Evolutionary conservation across 2,113 vertebrate species (phyloP).

Genomic region (Pipa parva): DNA sequence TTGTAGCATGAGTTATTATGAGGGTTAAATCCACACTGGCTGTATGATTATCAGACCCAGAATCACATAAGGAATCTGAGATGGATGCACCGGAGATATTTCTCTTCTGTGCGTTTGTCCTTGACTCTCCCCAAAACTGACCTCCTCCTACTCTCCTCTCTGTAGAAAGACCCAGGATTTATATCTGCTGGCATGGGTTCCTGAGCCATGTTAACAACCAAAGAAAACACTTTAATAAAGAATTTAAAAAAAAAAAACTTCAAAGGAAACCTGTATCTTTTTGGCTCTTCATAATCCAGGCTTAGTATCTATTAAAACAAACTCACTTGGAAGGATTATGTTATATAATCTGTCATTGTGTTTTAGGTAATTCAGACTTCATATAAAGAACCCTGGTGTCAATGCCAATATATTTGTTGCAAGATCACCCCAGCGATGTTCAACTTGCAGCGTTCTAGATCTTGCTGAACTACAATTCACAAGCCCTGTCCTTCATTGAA

Average conservation of each 20-base stretch:
- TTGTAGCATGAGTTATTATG: neutral
- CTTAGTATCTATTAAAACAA: slow-evolving; percentile 22
- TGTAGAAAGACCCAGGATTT: slow-evolving; percentile 53
- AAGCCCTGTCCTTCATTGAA: too few species aligned
- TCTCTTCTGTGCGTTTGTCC: neutral
- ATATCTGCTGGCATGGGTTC: slow-evolving; percentile 49
- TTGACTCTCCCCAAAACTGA: slow-evolving; percentile 45
- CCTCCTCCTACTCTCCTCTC: slow-evolving; percentile 47
- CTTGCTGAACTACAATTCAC: too few species aligned
- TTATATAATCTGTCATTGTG: slow-evolving; percentile 12
- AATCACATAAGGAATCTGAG: slow-evolving; percentile 31
- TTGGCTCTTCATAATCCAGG: slow-evolving; percentile 43
- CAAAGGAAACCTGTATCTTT: slow-evolving; percentile 51
- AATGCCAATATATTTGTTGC: too few species aligned
- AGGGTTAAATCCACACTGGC: slow-evolving; percentile 17
- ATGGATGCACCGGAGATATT: slow-evolving; percentile 22
- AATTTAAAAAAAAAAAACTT: slow-evolving; percentile 52
- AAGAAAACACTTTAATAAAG: neutral
- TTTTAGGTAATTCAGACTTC: neutral
- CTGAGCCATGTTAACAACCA: slow-evolving; percentile 46
- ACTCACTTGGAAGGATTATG: slow-evolving; percentile 22
- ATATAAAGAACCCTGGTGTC: too few species aligned
- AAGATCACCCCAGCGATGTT: too few species aligned
- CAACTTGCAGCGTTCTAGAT: too few species aligned
- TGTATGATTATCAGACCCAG: slow-evolving; percentile 9